phyloP scores from a whole-genome alignment of 2,888 invertebrate genomes.

The Drosophila mimetica region DNA sequence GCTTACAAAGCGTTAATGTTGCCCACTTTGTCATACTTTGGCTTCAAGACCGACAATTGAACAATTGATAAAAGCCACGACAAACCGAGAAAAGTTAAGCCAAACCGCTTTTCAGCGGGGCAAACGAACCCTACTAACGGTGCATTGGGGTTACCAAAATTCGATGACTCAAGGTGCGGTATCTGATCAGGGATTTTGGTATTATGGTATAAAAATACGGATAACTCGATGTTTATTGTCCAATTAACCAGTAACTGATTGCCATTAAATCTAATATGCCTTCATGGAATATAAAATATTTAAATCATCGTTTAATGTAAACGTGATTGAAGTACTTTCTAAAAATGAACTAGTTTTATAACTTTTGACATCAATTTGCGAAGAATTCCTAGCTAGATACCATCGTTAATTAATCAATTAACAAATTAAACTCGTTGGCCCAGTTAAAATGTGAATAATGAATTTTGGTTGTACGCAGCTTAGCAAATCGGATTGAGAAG shows the following conservation, averaged over 20 bases:
- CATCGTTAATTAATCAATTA: neutral
- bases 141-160: constrained; percentile 21
- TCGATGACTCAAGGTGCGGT: constrained; percentile 25
- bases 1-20: constrained; percentile 79
- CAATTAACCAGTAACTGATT: neutral
- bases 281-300: no score
- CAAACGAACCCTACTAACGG: constrained; percentile 37
- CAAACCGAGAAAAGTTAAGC: constrained; percentile 46
- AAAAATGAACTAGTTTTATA: no score
- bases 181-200: constrained; percentile 5
- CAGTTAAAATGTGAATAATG: constrained; percentile 6
- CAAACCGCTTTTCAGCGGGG: neutral
- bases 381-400: no score
- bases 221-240: neutral
- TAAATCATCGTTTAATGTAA: no score
- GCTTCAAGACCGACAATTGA: constrained; percentile 60
- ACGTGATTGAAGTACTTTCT: no score
- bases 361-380: no score
- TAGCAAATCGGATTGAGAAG: neutral
- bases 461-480: neutral
- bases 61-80: constrained; percentile 63
- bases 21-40: constrained; percentile 81
- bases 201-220: neutral
- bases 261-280: no score
- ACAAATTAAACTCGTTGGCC: constrained; percentile 31